Conservation (phyloP, 30 jellyfish, hydroid and myxozoan genomes). For the Aurelia aurita region DNA sequence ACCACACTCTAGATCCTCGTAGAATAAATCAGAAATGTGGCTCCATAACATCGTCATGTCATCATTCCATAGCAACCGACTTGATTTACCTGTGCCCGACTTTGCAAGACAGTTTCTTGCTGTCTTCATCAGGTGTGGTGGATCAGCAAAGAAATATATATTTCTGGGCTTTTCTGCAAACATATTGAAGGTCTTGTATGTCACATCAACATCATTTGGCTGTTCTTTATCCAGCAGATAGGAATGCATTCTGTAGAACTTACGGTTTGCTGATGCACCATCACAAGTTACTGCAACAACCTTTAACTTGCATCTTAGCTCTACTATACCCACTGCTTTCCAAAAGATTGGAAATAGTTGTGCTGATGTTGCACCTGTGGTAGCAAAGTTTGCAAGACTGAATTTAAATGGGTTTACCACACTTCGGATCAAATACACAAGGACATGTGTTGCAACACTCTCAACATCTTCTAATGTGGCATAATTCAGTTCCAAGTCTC, state of each 20-base stretch:
- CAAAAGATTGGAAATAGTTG: slow-evolving; percentile 83
- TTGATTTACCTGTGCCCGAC: slow-evolving; percentile 4
- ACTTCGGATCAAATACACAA: slow-evolving; percentile 63
- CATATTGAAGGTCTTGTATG: slow-evolving; percentile 33
- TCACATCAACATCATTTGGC: slow-evolving; percentile 56
- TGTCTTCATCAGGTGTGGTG: slow-evolving; percentile 31
- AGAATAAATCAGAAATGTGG: slow-evolving; percentile 45
- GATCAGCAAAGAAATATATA: slow-evolving; percentile 19
- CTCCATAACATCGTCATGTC: slow-evolving; percentile 32
- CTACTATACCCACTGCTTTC: slow-evolving; percentile 68
- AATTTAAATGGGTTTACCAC: slow-evolving; percentile 62
- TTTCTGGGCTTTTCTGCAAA: slow-evolving; percentile 36
- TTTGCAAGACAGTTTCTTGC: slow-evolving; percentile 29
- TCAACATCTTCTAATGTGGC: slow-evolving; percentile 70
- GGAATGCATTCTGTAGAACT: slow-evolving; percentile 32
- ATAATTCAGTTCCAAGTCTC: slow-evolving; percentile 66
- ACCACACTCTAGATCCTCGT: slow-evolving; percentile 65
- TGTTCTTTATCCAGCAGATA: slow-evolving; percentile 26
- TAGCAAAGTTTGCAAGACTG: slow-evolving; percentile 80
- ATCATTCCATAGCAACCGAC: slow-evolving; percentile 27
- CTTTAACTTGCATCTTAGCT: slow-evolving; percentile 3
- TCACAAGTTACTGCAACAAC: slow-evolving; percentile 74
- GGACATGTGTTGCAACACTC: slow-evolving; percentile 75
- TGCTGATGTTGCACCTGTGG: slow-evolving; percentile 54
- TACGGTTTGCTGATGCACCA: slow-evolving; percentile 74